A percentile compares a stretch with the other conserved stretches of the same genome.
Evolutionary conservation across 2,888 invertebrate species (phyloP).

Genomic region (Tyria jacobaeae): DNA sequence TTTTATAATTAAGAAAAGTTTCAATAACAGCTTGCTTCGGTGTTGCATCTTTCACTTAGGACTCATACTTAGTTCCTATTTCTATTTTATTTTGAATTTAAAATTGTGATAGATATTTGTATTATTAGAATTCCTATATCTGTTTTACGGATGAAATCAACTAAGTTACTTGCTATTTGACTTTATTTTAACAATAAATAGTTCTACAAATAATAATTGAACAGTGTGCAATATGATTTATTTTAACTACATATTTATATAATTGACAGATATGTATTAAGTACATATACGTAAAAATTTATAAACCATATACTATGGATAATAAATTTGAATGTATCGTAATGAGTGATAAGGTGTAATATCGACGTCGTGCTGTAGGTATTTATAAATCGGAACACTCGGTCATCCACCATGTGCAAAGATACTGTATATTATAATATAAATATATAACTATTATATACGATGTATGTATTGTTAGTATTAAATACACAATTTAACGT

Average conservation of each 20-base stretch:
- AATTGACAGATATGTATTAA: background rate
- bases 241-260: background rate
- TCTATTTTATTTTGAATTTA: background rate
- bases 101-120: background rate
- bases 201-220: background rate
- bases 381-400: constrained; percentile 36
- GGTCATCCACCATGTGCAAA: constrained; percentile 26
- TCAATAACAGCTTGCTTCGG: constrained; percentile 44
- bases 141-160: no score
- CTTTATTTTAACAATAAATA: no score
- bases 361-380: constrained; percentile 37
- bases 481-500: constrained; percentile 80
- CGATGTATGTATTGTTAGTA: constrained; percentile 82
- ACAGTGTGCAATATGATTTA: background rate
- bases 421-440: constrained; percentile 68
- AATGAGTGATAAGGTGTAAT: constrained; percentile 24
- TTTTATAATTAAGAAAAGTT: constrained; percentile 51
- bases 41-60: constrained; percentile 43
- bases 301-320: no score
- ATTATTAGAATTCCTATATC: no score
- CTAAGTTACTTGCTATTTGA: no score
- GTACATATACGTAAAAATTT: no score
- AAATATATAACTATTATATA: constrained; percentile 68
- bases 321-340: no score
- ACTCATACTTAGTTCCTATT: background rate